Evolutionary conservation across 2,797 vertebrate species (phyloP).

Genomic region (Pangasius larnaudii): DNA sequence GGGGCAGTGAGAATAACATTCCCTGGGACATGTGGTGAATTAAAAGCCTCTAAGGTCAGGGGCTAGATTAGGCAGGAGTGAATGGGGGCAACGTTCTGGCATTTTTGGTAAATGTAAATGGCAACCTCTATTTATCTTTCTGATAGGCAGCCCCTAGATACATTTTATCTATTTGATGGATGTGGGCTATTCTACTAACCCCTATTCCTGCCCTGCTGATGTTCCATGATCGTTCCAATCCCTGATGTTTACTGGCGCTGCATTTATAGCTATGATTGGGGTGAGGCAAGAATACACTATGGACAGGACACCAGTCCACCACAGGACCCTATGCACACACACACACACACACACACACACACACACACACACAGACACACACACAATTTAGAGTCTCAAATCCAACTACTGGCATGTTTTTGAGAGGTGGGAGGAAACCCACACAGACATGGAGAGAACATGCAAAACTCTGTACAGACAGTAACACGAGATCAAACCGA

Average conservation of each 20-base stretch:
- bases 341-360: conserved; percentile 18
- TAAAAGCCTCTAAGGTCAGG: conserved; percentile 13
- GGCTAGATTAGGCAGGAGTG: background rate
- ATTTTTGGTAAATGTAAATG: conserved; percentile 3
- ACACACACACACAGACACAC: conserved; percentile 17
- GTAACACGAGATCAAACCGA: background rate
- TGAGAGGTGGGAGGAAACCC: background rate
- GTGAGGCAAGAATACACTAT: background rate
- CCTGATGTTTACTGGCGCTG: background rate
- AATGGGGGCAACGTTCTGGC: background rate
- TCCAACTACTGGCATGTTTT: conserved; percentile 13
- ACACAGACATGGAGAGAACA: background rate
- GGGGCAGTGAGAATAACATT: conserved; percentile 33
- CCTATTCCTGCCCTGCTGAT: background rate
- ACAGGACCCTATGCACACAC: background rate
- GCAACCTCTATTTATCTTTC: conserved; percentile 1
- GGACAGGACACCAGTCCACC: background rate
- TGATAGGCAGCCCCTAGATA: background rate
- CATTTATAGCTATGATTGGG: background rate
- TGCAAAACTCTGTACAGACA: background rate
- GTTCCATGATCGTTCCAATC: background rate
- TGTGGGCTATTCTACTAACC: background rate
- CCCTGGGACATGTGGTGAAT: background rate
- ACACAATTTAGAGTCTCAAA: conserved; percentile 13
- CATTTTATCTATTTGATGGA: conserved; percentile 22